Conservation (phyloP, 2,888 invertebrate species). For the Dolichopus griseipennis region DNA sequence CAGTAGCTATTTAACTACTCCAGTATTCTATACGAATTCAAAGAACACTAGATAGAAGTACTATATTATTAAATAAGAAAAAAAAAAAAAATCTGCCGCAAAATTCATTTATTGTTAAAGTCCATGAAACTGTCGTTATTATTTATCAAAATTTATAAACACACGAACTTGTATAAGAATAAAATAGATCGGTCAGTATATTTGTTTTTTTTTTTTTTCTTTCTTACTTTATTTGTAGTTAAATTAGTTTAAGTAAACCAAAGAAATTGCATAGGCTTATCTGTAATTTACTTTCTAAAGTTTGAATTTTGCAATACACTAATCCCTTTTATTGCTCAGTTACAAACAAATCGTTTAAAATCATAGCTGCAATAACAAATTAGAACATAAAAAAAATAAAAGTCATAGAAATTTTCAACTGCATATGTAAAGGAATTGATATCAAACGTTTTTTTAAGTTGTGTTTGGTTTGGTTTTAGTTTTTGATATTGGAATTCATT, state of each 20-base stretch:
- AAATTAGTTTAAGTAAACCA: no score
- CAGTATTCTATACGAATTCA: no score
- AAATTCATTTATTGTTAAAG: neutral
- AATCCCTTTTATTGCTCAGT: neutral
- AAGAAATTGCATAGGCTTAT: neutral
- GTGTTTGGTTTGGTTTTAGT: neutral
- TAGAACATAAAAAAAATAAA: no score
- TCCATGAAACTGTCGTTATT: neutral
- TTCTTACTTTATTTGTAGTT: no score
- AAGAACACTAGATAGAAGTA: neutral
- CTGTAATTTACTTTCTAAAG: neutral
- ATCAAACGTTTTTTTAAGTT: neutral
- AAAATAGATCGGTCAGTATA: no score
- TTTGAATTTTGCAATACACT: neutral
- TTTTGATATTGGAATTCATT: neutral
- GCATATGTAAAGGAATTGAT: neutral
- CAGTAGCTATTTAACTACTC: neutral
- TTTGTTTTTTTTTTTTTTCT: no score
- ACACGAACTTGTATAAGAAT: no score
- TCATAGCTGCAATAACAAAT: neutral
- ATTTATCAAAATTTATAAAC: neutral
- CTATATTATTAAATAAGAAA: no score
- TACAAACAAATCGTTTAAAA: neutral
- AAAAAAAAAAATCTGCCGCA: neutral
- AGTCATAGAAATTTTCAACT: neutral